Evolutionary conservation across 2,888 invertebrate species (phyloP).

Genomic region (Sphinx pinastri): DNA sequence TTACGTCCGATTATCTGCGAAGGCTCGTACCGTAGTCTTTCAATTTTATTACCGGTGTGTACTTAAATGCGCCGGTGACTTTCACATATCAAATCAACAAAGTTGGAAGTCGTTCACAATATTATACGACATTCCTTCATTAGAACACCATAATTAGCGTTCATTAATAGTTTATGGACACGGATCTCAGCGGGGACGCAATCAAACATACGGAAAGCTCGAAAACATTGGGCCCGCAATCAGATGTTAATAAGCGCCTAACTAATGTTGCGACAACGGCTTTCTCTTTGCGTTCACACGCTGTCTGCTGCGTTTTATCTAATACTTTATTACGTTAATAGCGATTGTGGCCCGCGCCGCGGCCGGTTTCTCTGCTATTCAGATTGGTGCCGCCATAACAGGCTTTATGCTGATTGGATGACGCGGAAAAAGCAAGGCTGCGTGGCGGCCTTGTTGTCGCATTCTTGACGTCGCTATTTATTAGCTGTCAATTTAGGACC

Average conservation of each 20-base stretch:
- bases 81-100: conserved; percentile 44
- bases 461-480: conserved; percentile 70
- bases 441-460: conserved; percentile 75
- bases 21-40: conserved; percentile 41
- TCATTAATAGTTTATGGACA: conserved; percentile 53
- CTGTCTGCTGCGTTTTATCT: conserved; percentile 80
- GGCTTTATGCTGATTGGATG: conserved; percentile 76
- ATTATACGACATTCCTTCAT: conserved; percentile 51
- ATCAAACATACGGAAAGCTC: conserved; percentile 57
- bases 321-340: conserved; percentile 81
- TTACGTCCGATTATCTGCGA: conserved; percentile 54
- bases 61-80: conserved; percentile 37
- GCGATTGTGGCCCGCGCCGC: conserved; percentile 75
- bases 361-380: conserved; percentile 75
- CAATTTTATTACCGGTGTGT: conserved; percentile 42
- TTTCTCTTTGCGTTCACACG: conserved; percentile 81
- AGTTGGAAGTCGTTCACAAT: conserved; percentile 42
- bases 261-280: conserved; percentile 76
- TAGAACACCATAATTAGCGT: conserved; percentile 56
- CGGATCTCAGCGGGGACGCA: conserved; percentile 47
- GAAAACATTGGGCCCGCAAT: conserved; percentile 59
- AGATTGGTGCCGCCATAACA: conserved; percentile 67
- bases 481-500: conserved; percentile 62
- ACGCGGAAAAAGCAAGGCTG: conserved; percentile 80
- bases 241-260: conserved; percentile 63